Conservation (phyloP, 2,797 vertebrate species). For the Schizopygopsis pylzovi region DNA sequence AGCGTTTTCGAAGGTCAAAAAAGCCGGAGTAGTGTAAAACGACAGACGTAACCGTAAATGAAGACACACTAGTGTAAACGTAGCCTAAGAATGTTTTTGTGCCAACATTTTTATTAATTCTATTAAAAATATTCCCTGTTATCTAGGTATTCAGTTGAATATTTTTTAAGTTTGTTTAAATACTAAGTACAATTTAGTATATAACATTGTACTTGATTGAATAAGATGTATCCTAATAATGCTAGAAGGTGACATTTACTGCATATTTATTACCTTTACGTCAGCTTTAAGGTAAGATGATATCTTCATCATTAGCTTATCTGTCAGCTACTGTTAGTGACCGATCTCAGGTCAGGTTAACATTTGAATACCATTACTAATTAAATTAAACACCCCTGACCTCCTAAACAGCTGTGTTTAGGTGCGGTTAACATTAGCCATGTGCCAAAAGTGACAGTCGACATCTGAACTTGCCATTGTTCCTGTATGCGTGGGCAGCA, state of each 20-base stretch:
- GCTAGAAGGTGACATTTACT: not conserved
- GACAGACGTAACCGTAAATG: no score
- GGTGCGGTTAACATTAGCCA: not conserved
- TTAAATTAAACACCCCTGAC: not conserved
- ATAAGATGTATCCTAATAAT: not conserved
- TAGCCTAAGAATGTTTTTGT: no score
- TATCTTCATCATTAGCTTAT: not conserved
- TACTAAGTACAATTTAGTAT: not conserved
- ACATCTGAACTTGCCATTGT: constrained; percentile 51
- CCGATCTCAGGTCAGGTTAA: not conserved
- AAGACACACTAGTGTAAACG: no score
- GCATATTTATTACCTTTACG: not conserved
- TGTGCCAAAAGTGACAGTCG: not conserved
- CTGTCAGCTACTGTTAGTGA: constrained; percentile 3
- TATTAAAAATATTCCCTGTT: not conserved
- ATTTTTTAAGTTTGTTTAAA: not conserved
- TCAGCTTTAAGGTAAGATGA: not conserved
- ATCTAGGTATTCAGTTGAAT: not conserved
- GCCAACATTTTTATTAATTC: not conserved
- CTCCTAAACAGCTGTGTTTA: constrained; percentile 35
- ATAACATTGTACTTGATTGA: not conserved
- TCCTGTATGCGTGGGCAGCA: constrained; percentile 11
- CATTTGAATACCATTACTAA: not conserved
- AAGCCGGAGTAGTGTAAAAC: no score
- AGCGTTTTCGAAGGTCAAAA: not conserved